Evolutionary conservation across 2,797 vertebrate species (phyloP), one percentile per base, ranked within the genome.

Genomic region (Acridotheres tristis): DNA sequence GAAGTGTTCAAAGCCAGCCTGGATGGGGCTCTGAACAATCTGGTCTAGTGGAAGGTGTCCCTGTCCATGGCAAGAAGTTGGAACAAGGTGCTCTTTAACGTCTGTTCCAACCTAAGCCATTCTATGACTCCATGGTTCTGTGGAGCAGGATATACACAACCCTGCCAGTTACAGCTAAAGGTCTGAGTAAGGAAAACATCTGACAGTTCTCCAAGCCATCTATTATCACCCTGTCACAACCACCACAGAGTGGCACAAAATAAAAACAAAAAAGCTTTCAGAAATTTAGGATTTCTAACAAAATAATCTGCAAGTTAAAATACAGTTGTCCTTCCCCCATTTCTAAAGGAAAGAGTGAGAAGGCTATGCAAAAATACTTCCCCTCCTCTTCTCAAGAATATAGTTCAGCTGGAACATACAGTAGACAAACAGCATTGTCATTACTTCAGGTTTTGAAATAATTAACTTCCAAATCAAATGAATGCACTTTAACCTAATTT

Each of bases 1-100:
- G 11, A 32, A 32, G 18, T 12, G 34, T 29, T 72, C 10, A 3
- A 36, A 16, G 30, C 26, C 0, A 0, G 30, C 9, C 30, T 54
- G 40, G 18, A 42, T 42, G 22, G 22, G 5, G 34, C 13, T 27
- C 48, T 42, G 59, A 84, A 53, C 21, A 66, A 53, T 26, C 26
- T 25, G 30, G 25, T 47, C 51, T 47, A 53, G 30, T 9, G 13
- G 58, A 63, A 47, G 30, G 30, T 53, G 53, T 13, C 40, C 26
- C 47, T 48, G 18, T 16, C 30, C 13, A 17, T 5, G 11, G 40
- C n/a, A 53, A 29, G 30, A 9, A 10, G 5, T 10, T 59, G 47
- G 40, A 72, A 36, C 3, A 2, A 34, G 3, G 34, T 13, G 26
- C n/a, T 63, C 57, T 57, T 38, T n/a, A 83, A 69, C 10, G 34